A percentile compares a stretch with the other conserved stretches of the same genome.
Conservation (phyloP, 2,797 vertebrate genomes). For the Sebastes hopkinsi region DNA sequence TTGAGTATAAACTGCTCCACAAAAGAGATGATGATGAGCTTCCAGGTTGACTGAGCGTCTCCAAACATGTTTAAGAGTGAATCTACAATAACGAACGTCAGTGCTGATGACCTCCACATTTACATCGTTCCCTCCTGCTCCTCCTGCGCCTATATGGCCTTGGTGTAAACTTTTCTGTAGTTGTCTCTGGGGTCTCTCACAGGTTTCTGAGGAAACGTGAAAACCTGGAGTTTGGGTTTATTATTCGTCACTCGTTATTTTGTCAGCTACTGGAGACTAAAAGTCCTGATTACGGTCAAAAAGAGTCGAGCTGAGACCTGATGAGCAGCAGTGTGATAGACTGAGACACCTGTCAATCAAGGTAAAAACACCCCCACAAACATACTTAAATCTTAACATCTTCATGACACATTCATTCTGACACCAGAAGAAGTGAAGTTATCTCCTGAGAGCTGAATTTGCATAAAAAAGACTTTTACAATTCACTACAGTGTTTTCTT, state of each 20-base stretch:
- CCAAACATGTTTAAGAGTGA: neutral
- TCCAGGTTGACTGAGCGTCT: neutral
- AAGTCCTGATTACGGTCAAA: neutral
- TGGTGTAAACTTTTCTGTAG: too few relatives aligned
- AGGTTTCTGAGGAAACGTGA: neutral
- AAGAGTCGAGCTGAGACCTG: neutral
- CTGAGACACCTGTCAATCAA: neutral
- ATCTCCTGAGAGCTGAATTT: neutral
- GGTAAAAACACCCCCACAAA: neutral
- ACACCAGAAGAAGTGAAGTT: neutral
- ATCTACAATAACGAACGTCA: neutral
- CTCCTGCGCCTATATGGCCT: too few relatives aligned
- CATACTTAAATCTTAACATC: neutral
- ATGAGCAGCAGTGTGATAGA: neutral
- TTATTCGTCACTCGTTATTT: neutral
- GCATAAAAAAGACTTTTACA: neutral
- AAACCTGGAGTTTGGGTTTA: neutral
- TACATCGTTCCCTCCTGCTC: neutral
- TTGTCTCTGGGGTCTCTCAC: neutral
- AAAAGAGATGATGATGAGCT: neutral
- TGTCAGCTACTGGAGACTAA: neutral
- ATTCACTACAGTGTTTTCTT: neutral
- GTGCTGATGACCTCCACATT: neutral
- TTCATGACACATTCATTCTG: neutral
- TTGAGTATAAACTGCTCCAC: neutral